These are phyloP conservation scores for Littorina saxatilis DNA, from an alignment of 1,140 invertebrate genomes.

Conservation along the genomic window DNA sequence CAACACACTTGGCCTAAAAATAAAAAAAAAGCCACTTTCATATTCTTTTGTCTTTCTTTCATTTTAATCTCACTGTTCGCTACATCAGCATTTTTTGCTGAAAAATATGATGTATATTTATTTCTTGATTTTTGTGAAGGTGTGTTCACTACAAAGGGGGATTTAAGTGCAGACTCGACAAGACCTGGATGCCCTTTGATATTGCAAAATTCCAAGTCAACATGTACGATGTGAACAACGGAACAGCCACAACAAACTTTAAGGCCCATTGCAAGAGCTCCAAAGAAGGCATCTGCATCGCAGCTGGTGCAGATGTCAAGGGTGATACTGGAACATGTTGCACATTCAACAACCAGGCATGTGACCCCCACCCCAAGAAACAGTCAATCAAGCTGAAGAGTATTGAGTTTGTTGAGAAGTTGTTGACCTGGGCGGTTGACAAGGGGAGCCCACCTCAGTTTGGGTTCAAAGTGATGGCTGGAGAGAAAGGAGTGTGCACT, in stretches of 20 bases:
- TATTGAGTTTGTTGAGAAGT: neutral
- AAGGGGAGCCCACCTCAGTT: neutral
- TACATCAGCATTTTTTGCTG: too few species aligned
- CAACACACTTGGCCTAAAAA: too few species aligned
- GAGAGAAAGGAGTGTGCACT: neutral
- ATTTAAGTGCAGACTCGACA: conserved; percentile 43
- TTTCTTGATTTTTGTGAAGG: conserved; percentile 9
- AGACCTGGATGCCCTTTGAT: conserved; percentile 46
- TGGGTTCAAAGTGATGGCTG: neutral
- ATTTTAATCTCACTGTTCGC: too few species aligned
- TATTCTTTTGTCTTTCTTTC: too few species aligned
- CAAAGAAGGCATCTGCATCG: conserved; percentile 21
- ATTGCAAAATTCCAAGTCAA: conserved; percentile 42
- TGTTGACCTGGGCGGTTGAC: conserved; percentile 1
- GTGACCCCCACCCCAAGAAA: neutral
- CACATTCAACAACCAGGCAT: neutral
- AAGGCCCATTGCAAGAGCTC: neutral
- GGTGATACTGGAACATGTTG: neutral
- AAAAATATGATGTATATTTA: too few species aligned
- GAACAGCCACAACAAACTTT: conserved; percentile 31
- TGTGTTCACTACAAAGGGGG: conserved; percentile 48
- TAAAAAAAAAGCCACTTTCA: too few species aligned
- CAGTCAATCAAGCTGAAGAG: neutral
- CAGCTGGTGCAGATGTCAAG: neutral
- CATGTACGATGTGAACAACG: conserved; percentile 24